These are phyloP conservation scores for Cryptocheilus praepositus DNA, from an alignment of 2,888 invertebrate species.

Conservation along the genomic window DNA sequence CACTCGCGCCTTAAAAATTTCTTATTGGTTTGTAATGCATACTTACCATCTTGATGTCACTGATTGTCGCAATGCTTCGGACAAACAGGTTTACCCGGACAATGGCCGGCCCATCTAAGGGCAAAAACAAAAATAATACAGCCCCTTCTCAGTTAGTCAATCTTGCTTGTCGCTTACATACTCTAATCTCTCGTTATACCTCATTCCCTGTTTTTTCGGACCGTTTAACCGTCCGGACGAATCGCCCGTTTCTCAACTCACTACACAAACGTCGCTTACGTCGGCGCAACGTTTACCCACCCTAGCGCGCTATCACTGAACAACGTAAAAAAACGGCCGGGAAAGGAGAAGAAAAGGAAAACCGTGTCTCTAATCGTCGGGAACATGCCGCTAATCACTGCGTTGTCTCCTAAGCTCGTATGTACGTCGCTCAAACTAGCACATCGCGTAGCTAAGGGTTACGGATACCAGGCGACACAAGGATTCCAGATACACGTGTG, in stretches of 20 bases:
- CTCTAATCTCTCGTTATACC: constrained; percentile 4
- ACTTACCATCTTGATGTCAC: constrained; percentile 99
- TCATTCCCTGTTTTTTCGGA: constrained; percentile 48
- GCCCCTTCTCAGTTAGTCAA: constrained; percentile 64
- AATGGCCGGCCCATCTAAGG: constrained; percentile 94
- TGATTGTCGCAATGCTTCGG: constrained; percentile 97
- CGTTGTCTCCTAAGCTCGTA: too few species aligned
- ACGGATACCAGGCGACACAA: too few species aligned
- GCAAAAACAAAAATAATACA: constrained; percentile 74
- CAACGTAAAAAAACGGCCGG: too few species aligned
- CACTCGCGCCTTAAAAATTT: constrained; percentile 36
- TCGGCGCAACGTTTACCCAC: too few species aligned
- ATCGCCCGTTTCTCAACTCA: constrained; percentile 19
- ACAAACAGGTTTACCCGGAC: constrained; percentile 99
- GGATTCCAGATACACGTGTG: too few species aligned
- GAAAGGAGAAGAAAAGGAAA: too few species aligned
- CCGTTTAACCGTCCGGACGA: constrained; percentile 18
- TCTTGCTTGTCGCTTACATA: constrained; percentile 39
- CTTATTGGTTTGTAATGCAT: constrained; percentile 59
- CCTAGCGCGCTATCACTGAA: too few species aligned
- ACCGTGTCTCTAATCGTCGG: too few species aligned
- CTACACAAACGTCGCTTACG: neutral
- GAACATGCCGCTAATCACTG: too few species aligned
- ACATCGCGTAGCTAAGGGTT: too few species aligned
- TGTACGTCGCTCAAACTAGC: too few species aligned